phyloP scores from a whole-genome alignment of 2,797 vertebrate species.

The Helarctos malayanus region DNA sequence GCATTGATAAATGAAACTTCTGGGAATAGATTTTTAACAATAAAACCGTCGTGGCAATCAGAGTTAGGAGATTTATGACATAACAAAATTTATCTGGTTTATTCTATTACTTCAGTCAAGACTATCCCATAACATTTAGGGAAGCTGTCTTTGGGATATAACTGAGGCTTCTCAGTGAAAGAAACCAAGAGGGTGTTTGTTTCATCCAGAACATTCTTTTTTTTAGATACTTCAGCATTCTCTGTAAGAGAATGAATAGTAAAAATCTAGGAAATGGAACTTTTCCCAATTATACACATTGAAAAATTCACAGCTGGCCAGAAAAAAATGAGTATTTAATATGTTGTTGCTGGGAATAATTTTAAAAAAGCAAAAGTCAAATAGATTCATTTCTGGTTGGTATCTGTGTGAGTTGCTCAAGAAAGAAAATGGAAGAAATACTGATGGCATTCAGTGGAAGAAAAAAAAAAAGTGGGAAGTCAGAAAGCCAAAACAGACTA shows the following conservation, averaged over 20 bases:
- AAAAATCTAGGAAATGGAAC: constrained; percentile 55
- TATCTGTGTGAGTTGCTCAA: not conserved
- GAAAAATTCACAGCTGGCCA: constrained; percentile 60
- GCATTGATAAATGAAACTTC: not conserved
- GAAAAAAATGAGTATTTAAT: constrained; percentile 76
- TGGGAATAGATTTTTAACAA: constrained; percentile 57
- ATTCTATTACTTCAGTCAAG: constrained; percentile 17
- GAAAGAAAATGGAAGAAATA: constrained; percentile 24
- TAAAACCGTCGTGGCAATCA: not conserved
- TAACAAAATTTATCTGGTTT: not conserved
- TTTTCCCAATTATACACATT: constrained; percentile 45
- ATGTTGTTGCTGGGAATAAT: constrained; percentile 67
- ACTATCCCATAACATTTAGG: not conserved
- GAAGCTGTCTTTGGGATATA: not conserved
- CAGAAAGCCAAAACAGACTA: not conserved
- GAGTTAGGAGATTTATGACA: not conserved
- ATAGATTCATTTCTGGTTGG: constrained; percentile 39
- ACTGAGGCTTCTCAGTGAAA: not conserved
- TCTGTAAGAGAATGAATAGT: constrained; percentile 25
- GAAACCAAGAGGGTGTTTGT: constrained; percentile 6
- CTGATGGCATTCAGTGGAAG: constrained; percentile 5
- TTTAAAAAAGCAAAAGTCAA: constrained; percentile 64
- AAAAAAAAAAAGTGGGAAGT: not conserved
- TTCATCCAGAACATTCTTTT: constrained; percentile 16
- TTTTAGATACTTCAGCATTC: not conserved